phyloP scores from a whole-genome alignment of 2,888 invertebrate species.

The Thyatira batis region DNA sequence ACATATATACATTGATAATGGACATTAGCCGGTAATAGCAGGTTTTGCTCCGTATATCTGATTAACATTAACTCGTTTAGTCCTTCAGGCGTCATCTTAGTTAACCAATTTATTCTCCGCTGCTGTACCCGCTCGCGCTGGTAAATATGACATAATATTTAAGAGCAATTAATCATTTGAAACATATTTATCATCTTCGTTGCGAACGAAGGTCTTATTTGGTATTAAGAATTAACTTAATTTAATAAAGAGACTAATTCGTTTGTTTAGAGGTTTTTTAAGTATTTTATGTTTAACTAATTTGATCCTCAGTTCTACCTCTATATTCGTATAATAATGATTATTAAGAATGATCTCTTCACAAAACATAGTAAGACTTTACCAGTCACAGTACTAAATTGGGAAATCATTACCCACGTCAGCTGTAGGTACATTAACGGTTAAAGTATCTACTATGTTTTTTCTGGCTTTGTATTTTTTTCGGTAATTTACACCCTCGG shows the following conservation, averaged over 20 bases:
- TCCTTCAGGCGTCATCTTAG: not conserved
- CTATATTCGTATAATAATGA: no score
- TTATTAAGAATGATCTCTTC: no score
- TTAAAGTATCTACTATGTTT: not conserved
- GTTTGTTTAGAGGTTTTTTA: not conserved
- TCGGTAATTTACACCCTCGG: slow-evolving; percentile 19
- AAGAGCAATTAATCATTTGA: slow-evolving; percentile 4
- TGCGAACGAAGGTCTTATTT: not conserved
- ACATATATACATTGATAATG: slow-evolving; percentile 21
- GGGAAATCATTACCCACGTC: not conserved
- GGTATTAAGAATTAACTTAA: not conserved
- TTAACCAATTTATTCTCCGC: not conserved
- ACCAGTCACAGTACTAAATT: not conserved
- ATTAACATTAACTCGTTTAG: not conserved
- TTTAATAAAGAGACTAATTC: not conserved
- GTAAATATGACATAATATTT: slow-evolving; percentile 5
- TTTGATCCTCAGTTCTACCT: not conserved
- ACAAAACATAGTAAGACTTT: no score
- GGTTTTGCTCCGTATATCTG: slow-evolving; percentile 5
- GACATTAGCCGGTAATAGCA: slow-evolving; percentile 1
- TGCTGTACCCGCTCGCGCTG: not conserved
- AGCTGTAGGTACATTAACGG: not conserved
- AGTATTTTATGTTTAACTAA: not conserved
- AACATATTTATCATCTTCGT: slow-evolving; percentile 1
- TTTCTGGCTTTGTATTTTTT: not conserved